phyloP scores from a whole-genome alignment of 2,113 vertebrate genomes.

The Eupsittula cactorum region DNA sequence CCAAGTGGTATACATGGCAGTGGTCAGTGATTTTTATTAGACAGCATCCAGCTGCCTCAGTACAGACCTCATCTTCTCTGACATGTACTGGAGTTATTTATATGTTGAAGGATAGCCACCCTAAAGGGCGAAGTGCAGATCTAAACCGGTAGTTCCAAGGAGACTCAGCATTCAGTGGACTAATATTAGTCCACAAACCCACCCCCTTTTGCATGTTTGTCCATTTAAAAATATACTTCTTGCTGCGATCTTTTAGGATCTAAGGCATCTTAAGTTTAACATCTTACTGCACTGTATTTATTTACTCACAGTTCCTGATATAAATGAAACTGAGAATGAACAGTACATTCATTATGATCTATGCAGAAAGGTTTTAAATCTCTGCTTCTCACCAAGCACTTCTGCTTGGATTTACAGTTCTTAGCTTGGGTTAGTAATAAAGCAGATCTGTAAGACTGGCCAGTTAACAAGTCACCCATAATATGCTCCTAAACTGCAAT shows the following conservation, averaged over 20 bases:
- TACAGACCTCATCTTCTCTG: background rate
- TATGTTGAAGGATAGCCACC: background rate
- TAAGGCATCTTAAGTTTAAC: background rate
- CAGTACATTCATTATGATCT: background rate
- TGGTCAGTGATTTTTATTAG: background rate
- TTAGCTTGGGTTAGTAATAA: background rate
- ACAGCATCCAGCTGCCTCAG: background rate
- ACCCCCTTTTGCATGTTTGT: background rate
- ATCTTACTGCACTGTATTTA: background rate
- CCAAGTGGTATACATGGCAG: background rate
- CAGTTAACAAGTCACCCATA: background rate
- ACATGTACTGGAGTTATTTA: background rate
- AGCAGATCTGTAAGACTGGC: background rate
- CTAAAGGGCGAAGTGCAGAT: constrained; percentile 59
- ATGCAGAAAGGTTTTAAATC: background rate
- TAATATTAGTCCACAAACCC: constrained; percentile 27
- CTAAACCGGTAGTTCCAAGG: constrained; percentile 8
- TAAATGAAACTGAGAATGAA: background rate
- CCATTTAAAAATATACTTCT: constrained; percentile 39
- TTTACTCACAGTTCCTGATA: background rate
- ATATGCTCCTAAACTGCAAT: background rate
- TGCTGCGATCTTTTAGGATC: background rate
- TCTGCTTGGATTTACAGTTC: background rate
- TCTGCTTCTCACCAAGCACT: background rate
- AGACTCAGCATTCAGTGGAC: background rate